Evolutionary conservation across 1,140 invertebrate species (phyloP).

Genomic region (Pristionchus pacificus): DNA sequence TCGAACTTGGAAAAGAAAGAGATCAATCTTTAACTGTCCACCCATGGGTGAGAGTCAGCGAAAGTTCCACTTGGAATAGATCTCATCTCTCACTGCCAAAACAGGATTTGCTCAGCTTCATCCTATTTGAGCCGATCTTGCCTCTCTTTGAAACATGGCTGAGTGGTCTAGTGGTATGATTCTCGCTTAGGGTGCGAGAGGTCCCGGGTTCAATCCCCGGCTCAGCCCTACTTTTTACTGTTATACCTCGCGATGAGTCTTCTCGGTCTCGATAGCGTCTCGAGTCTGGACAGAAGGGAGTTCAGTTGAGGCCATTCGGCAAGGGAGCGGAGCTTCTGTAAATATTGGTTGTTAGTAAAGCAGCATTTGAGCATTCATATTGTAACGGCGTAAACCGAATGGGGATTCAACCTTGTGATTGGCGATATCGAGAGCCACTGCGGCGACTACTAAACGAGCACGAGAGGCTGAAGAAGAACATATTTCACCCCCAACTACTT

Average conservation of each 20-base stretch:
- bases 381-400: no score
- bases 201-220: constrained; percentile 52
- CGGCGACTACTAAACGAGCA: constrained; percentile 6
- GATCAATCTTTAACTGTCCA: no score
- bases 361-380: no score
- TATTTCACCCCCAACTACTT: not conserved
- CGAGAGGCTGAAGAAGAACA: not conserved
- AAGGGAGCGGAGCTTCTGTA: not conserved
- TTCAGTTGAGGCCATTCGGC: not conserved
- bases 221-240: not conserved
- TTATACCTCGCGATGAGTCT: not conserved
- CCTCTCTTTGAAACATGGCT: no score
- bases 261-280: not conserved
- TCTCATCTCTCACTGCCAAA: no score
- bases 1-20: no score
- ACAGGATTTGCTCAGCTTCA: no score
- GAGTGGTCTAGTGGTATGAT: constrained; percentile 56
- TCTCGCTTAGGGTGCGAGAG: constrained; percentile 56
- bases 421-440: constrained; percentile 42
- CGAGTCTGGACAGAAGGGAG: not conserved
- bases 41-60: no score
- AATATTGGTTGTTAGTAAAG: no score
- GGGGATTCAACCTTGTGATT: constrained; percentile 39
- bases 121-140: no score
- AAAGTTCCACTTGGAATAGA: no score